Base-by-base conservation (phyloP, 2,888 invertebrate genomes). In the Geotrupes spiniger region DNA sequence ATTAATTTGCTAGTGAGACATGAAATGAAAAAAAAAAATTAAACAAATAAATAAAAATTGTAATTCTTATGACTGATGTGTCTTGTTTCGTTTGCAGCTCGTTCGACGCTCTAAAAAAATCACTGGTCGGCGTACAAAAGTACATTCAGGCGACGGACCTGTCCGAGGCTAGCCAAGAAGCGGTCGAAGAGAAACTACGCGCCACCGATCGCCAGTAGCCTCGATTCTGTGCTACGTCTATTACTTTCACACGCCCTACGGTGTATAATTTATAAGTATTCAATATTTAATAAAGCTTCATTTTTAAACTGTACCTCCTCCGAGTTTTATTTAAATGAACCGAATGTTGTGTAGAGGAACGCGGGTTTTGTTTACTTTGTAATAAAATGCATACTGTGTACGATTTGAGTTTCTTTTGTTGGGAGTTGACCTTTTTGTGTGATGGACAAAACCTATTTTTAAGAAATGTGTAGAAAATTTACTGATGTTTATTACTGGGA, bases 21-120 rank as follows among this genome's bases (percentile, higher is more conserved):
- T n/a, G n/a, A n/a, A n/a, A n/a, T n/a, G n/a, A n/a, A n/a, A n/a
- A n/a, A n/a, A n/a, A n/a, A n/a, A n/a, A n/a, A n/a, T n/a, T n/a
- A n/a, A n/a, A n/a, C n/a, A n/a, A n/a, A n/a, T n/a, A n/a, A n/a
- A n/a, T n/a, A n/a, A n/a, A n/a, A n/a, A n/a, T n/a, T n/a, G n/a
- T n/a, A n/a, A n/a, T n/a, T n/a, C n/a, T n/a, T n/a, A n/a, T n/a
- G n/a, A n/a, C n/a, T n/a, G n/a, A n/a, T n/a, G n/a, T n/a, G n/a
- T n/a, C n/a, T n/a, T n/a, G n/a, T n/a, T n/a, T n/a, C n/a, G n/a
- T n/a, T 74, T 68, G 3, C 62, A 95, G 95, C 82, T 96, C 96
- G 65, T 98, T 98, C 72, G 95, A 96, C 76, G 96, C 96, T 69
- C 82, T 99, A 74, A 97, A 96, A 81, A 93, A 94, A 75, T 92